These are phyloP conservation scores for Megaustenia siamemsis DNA, from an alignment of 2,888 invertebrate species.

Conservation along the genomic window DNA sequence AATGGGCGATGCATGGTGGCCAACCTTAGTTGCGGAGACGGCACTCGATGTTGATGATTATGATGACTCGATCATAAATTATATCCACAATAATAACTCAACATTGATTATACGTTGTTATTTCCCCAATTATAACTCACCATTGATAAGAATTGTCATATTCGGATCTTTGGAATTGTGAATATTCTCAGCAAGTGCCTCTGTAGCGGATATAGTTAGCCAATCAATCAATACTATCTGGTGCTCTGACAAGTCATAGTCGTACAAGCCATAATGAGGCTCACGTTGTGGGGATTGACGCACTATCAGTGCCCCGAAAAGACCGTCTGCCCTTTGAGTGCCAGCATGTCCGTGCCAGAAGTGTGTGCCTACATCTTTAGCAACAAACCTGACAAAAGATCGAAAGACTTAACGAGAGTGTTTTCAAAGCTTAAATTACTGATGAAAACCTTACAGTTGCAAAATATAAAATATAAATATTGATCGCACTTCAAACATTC, in stretches of 20 bases:
- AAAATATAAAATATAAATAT: too few species aligned
- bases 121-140: conserved; percentile 79
- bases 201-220: conserved; percentile 85
- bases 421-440: neutral
- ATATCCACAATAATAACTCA: too few species aligned
- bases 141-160: conserved; percentile 89
- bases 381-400: conserved; percentile 65
- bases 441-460: too few species aligned
- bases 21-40: too few species aligned
- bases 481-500: too few species aligned
- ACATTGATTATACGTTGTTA: too few species aligned
- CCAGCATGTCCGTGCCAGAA: conserved; percentile 76
- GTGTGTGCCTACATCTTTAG: conserved; percentile 70
- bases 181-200: conserved; percentile 91
- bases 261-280: conserved; percentile 91
- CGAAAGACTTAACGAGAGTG: neutral
- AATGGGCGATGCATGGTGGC: too few species aligned
- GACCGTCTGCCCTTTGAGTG: conserved; percentile 72
- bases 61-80: too few species aligned
- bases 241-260: conserved; percentile 93
- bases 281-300: conserved; percentile 86
- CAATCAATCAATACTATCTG: conserved; percentile 92
- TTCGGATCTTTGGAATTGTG: conserved; percentile 93
- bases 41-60: too few species aligned
- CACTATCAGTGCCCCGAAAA: conserved; percentile 72